Evolutionary conservation across 2,113 vertebrate species (phyloP).

Genomic region (Alaudala cheleensis): DNA sequence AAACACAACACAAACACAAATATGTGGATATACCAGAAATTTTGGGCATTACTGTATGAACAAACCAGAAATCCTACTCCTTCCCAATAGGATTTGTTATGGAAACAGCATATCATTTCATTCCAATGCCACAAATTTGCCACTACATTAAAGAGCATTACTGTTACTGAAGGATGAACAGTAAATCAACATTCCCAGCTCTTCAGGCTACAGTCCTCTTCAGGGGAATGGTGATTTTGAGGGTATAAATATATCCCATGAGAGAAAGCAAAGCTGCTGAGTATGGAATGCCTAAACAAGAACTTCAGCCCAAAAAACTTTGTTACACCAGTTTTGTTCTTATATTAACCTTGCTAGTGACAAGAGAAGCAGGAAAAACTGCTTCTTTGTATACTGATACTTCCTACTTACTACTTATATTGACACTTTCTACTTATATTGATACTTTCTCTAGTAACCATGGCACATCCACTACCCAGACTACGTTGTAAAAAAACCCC

Average conservation of each 20-base stretch:
- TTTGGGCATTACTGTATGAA: not conserved
- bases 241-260: conserved; percentile 18
- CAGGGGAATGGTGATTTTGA: not conserved
- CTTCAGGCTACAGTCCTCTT: not conserved
- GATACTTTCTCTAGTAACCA: not conserved
- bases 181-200: not conserved
- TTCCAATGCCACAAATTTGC: conserved; percentile 30
- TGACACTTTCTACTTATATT: not conserved
- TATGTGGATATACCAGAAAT: not conserved
- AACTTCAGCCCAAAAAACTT: conserved; percentile 9
- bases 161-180: conserved; percentile 22
- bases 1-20: not conserved
- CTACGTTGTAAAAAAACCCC: not conserved
- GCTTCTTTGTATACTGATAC: not conserved
- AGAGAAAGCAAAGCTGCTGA: conserved; percentile 5
- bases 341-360: not conserved
- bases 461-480: not conserved
- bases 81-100: conserved; percentile 58
- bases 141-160: conserved; percentile 19
- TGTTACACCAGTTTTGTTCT: not conserved
- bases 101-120: conserved; percentile 53
- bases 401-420: not conserved
- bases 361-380: not conserved
- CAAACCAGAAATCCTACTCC: conserved; percentile 43
- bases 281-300: conserved; percentile 18